Conservation (phyloP, 2,797 vertebrate species). For the Epinephelus awoara region DNA sequence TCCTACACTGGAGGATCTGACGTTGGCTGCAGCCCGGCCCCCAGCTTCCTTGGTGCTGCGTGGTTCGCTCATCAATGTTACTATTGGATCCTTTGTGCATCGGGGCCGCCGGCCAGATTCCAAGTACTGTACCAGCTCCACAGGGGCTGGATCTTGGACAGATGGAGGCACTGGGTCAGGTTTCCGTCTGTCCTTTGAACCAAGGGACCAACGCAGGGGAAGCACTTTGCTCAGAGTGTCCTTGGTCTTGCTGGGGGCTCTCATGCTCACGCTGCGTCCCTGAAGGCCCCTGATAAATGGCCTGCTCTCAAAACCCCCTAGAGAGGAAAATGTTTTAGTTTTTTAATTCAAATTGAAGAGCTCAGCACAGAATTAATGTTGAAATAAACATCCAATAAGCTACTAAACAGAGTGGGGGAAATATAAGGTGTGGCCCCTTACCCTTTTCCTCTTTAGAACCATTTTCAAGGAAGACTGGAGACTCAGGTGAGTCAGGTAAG, state of each 20-base stretch:
- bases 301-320: conserved; percentile 86
- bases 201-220: conserved; percentile 90
- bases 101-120: conserved; percentile 91
- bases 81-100: conserved; percentile 89
- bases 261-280: conserved; percentile 91
- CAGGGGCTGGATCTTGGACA: conserved; percentile 67
- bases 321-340: conserved; percentile 31
- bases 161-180: conserved; percentile 54
- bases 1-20: conserved; percentile 61
- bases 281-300: conserved; percentile 84
- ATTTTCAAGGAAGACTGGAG: conserved; percentile 79
- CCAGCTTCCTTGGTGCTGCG: conserved; percentile 57
- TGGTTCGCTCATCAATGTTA: conserved; percentile 78
- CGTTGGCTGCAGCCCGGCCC: conserved; percentile 5
- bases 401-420: not conserved
- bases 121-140: conserved; percentile 91
- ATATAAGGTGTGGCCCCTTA: conserved; percentile 50
- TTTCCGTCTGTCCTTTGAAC: conserved; percentile 83
- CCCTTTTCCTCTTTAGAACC: conserved; percentile 81
- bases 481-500: conserved; percentile 79
- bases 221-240: conserved; percentile 84
- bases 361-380: not conserved
- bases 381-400: not conserved
- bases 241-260: conserved; percentile 81
- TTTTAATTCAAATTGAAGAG: conserved; percentile 4